Percentiles rank a stretch among this genome's conserved stretches.
Evolutionary conservation across 2,113 vertebrate genomes (phyloP).

Genomic region (Hylia prasina): DNA sequence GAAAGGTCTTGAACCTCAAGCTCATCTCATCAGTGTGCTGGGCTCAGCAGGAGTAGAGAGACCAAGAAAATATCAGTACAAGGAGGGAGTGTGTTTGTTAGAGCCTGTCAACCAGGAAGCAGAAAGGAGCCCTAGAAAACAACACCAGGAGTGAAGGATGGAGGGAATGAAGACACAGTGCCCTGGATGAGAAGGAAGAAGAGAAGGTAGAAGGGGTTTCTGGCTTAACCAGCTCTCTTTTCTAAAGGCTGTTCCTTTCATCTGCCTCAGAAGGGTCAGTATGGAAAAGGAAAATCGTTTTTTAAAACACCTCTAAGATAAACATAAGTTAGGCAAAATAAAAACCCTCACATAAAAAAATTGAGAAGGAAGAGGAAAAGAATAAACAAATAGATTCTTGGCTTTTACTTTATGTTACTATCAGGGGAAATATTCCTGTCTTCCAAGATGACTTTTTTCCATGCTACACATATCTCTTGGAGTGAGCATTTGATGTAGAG

Average conservation of each 20-base stretch:
- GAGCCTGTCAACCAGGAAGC: not conserved
- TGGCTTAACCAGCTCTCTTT: not conserved
- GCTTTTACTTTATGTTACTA: not conserved
- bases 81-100: not conserved
- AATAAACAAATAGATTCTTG: not conserved
- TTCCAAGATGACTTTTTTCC: not conserved
- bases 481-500: not conserved
- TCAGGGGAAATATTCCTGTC: not conserved
- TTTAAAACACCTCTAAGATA: not conserved
- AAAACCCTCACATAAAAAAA: not conserved
- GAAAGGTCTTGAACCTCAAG: not conserved
- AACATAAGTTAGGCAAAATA: not conserved
- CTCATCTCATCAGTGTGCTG: not conserved
- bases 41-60: not conserved
- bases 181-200: not conserved
- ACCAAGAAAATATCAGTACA: not conserved
- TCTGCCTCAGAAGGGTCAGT: not conserved
- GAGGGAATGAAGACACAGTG: rapidly evolving
- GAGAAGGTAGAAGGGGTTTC: not conserved
- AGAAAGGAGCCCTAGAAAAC: not conserved
- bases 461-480: not conserved
- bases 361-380: not conserved
- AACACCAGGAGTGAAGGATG: not conserved
- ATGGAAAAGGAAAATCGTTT: not conserved
- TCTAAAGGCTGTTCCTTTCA: not conserved